These are phyloP conservation scores for Dryobotodes eremita DNA, from an alignment of 2,888 invertebrate species.

Conservation along the genomic window DNA sequence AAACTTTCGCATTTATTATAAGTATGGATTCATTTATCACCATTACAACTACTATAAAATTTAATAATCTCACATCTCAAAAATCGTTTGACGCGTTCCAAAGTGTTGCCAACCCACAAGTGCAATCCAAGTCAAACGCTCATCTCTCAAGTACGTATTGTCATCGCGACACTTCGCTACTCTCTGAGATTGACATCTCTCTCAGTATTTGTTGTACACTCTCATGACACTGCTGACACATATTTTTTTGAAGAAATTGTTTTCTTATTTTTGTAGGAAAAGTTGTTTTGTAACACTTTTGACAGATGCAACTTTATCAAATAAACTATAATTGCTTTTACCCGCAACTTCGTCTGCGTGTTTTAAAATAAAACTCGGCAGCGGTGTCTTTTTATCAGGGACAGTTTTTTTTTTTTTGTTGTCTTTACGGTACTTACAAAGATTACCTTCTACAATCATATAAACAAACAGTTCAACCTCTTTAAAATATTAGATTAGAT, in stretches of 20 bases:
- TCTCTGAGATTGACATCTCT: constrained; percentile 60
- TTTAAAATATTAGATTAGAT: too few species aligned
- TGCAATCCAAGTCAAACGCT: constrained; percentile 51
- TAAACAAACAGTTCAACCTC: too few species aligned
- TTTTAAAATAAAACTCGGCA: not conserved
- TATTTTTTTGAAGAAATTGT: constrained; percentile 26
- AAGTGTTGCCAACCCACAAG: constrained; percentile 38
- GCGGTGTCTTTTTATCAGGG: too few species aligned
- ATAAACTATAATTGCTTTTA: not conserved
- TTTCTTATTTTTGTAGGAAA: not conserved
- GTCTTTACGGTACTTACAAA: too few species aligned
- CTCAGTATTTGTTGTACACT: constrained; percentile 61
- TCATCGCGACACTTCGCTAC: constrained; percentile 50
- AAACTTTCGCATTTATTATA: not conserved
- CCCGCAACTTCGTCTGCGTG: too few species aligned
- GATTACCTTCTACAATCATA: too few species aligned
- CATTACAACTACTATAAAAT: not conserved
- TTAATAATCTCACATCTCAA: constrained; percentile 2
- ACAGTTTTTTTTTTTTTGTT: too few species aligned
- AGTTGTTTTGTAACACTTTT: not conserved
- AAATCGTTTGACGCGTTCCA: constrained; percentile 23
- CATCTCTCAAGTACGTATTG: constrained; percentile 59
- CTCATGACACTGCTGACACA: constrained; percentile 34
- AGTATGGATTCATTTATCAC: not conserved
- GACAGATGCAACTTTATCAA: too few species aligned